Evolutionary conservation across 2,888 invertebrate genomes (phyloP).

Genomic region (Tachina lurida): DNA sequence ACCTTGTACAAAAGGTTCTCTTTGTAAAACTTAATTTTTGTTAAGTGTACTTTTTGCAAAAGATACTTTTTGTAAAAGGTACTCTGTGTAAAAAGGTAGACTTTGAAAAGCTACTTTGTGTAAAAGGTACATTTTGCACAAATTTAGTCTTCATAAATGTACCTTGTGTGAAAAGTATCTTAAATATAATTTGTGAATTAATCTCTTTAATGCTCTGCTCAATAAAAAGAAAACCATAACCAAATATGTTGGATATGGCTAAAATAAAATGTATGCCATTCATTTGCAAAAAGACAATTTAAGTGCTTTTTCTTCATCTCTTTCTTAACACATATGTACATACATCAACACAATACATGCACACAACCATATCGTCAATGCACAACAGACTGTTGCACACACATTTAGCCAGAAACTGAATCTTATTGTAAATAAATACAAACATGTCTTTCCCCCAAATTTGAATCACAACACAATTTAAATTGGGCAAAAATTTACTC

Average conservation of each 20-base stretch:
- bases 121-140: neutral
- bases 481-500: conserved; percentile 62
- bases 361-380: conserved; percentile 9
- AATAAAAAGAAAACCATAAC: conserved; percentile 33
- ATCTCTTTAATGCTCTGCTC: conserved; percentile 26
- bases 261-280: conserved; percentile 71
- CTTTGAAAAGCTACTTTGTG: too few relatives aligned
- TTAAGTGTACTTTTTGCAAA: too few relatives aligned
- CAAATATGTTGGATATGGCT: conserved; percentile 64
- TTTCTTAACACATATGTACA: conserved; percentile 49
- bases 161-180: too few relatives aligned
- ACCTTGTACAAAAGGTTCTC: neutral
- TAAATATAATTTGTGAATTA: neutral
- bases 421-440: conserved; percentile 38
- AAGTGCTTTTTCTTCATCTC: conserved; percentile 64
- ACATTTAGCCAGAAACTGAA: conserved; percentile 16
- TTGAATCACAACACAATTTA: conserved; percentile 60
- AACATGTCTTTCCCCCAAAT: conserved; percentile 51
- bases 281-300: conserved; percentile 69
- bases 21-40: neutral
- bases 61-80: too few relatives aligned
- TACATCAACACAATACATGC: conserved; percentile 28
- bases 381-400: neutral
- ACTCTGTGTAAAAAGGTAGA: too few relatives aligned
- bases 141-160: too few relatives aligned